Evolutionary conservation across 2,797 vertebrate species (phyloP), one percentile per base, ranked within the genome.

Genomic region (Otolemur crassicaudatus): DNA sequence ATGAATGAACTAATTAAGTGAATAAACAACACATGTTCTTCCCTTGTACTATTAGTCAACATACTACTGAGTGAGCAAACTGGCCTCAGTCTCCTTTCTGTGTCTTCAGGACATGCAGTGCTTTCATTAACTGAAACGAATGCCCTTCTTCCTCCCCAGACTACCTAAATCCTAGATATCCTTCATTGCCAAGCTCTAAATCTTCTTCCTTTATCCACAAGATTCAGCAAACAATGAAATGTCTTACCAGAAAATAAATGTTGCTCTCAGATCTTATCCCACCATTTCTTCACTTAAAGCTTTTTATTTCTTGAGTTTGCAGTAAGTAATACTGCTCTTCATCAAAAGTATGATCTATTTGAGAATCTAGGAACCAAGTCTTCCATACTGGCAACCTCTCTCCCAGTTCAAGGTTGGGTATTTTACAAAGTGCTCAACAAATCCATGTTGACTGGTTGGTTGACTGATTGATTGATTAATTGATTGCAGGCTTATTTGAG

Each of bases 371-470:
- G 92, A n/a, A 60, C 61, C 14, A 94, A 72, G 49, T 90, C 65
- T 96, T 81, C 93, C 40, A 40, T 49, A 81, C 58, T 92, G 69
- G 43, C 60, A 83, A 73, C 40, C 40, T 77, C 61, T 92, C 82
- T 93, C 92, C 61, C 94, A 87, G 49, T 91, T 95, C 85, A 95
- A 25, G 37, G 56, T 46, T 86, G 80, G 88, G 37, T 23, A 86
- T 83, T 88, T 93, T 95, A 93, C 73, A 92, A 97, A 96, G 63
- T 80, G 34, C 34, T 97, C 73, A 82, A 84, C 94, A 94, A 95
- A 95, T 94, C 73, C 9, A 43, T 82, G 84, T 84, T 90, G 73
- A 92, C 37, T 69, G 58, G 49, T 46, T 82, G 81, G 75, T 14
- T 58, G 22, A 11, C 7, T 94, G 69, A 79, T 27, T 92, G 89